These are phyloP conservation scores for Corydoras sp. DNA, from an alignment of 2,113 vertebrate species.

Conservation along the genomic window DNA sequence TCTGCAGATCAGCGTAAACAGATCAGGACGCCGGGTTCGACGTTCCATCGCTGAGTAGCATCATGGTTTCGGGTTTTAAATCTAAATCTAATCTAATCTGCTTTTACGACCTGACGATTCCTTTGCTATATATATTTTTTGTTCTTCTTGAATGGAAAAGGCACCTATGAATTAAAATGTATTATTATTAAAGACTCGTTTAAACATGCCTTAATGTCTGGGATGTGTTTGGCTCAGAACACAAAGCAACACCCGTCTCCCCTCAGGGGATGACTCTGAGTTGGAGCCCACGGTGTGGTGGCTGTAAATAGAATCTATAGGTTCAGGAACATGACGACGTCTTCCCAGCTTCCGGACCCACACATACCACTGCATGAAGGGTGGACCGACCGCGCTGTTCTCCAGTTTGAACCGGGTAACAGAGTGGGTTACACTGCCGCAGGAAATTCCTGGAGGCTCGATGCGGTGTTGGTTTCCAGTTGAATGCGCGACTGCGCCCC, in stretches of 20 bases:
- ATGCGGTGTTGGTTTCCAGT: conserved; percentile 34
- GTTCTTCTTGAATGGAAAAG: no score
- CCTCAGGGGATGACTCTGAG: background rate
- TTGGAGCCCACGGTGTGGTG: background rate
- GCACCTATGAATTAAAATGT: no score
- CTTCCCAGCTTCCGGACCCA: conserved; percentile 8
- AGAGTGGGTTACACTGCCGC: conserved; percentile 26
- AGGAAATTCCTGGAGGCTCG: conserved; percentile 32
- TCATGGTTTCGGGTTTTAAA: no score
- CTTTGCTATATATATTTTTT: no score
- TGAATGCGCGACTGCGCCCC: conserved; percentile 31
- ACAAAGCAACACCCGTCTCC: background rate
- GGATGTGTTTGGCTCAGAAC: background rate
- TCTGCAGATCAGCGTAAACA: no score
- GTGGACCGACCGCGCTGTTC: conserved; percentile 24
- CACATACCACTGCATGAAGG: conserved; percentile 4
- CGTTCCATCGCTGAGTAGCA: no score
- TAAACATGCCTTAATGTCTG: no score
- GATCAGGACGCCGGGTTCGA: no score
- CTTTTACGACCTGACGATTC: no score
- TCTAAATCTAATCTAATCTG: no score
- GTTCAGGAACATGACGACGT: conserved; percentile 1
- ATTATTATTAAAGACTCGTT: no score
- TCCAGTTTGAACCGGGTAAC: conserved; percentile 3
- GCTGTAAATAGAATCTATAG: conserved; percentile 2